phyloP scores from a whole-genome alignment of 2,797 vertebrate genomes.

The Cetoscarus ocellatus region DNA sequence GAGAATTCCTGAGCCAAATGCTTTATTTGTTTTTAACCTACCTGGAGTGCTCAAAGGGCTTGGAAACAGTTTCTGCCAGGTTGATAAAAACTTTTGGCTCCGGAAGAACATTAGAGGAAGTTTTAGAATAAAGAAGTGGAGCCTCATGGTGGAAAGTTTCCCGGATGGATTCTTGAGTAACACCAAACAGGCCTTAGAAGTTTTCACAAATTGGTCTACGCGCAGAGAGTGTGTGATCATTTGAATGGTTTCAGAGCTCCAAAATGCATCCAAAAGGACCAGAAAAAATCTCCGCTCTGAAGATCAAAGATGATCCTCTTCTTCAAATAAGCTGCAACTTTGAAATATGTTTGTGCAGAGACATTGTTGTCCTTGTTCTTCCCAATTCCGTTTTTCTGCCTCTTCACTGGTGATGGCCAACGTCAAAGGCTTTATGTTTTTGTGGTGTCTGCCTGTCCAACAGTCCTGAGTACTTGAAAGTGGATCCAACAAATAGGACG shows the following conservation, averaged over 20 bases:
- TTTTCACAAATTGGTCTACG: not conserved
- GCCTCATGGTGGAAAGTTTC: not conserved
- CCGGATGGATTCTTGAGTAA: not conserved
- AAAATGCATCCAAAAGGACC: not conserved
- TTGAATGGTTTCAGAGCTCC: not conserved
- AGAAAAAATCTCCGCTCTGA: not conserved
- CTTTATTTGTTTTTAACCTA: constrained; percentile 43
- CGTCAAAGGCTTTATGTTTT: too few species aligned
- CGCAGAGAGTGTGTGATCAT: not conserved
- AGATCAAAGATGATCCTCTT: not conserved
- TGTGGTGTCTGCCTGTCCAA: too few species aligned
- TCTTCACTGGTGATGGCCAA: too few species aligned
- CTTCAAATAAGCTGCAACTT: too few species aligned
- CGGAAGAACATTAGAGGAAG: constrained; percentile 9
- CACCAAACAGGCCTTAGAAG: not conserved
- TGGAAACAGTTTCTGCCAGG: constrained; percentile 5
- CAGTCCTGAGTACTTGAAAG: too few species aligned
- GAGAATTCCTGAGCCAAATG: constrained; percentile 22
- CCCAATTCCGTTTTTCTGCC: too few species aligned
- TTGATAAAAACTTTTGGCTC: constrained; percentile 31
- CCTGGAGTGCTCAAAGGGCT: constrained; percentile 18
- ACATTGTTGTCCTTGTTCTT: too few species aligned
- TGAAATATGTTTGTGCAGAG: too few species aligned
- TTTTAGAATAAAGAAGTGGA: constrained; percentile 7
- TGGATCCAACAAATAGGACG: too few species aligned